Base-by-base conservation (phyloP, 2,113 vertebrate genomes). In the Prolemur simus region DNA sequence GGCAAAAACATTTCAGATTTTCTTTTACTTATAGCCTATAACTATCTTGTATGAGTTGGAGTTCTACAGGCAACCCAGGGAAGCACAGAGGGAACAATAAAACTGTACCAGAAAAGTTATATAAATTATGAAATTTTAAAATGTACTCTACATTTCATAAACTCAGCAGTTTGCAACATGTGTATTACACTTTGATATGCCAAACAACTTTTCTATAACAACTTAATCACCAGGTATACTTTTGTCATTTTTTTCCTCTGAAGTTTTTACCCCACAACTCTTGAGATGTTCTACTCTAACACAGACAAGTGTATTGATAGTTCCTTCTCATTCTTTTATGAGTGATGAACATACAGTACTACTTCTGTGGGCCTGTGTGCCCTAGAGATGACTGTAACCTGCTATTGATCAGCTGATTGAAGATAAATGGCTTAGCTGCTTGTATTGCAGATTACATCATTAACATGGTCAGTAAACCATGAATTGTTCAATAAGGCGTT, bases 391-490 rank as follows among this genome's bases (percentile, higher is more conserved):
- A 97, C 98, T 98, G 98, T 98, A 99, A 98, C 99, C 98, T 98
- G 97, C 96, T 99, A 99, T 99, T 98, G 99, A 99, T 98, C 98
- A 98, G 94, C 98, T 98, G 98, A 98, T 98, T 98, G 98, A 98
- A 98, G 98, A 99, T 98, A 98, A 99, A 99, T 98, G 98, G 97
- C 98, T 98, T 94, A 98, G 98, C 97, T 98, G 98, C 98, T 99
- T 97, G 98, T 98, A 98, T 98, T 99, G 98, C 98, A 99, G 98
- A 99, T 99, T 98, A 98, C 98, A 98, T 99, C 98, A 99, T 99
- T 99, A 99, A 99, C 98, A 98, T 98, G 98, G 98, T 98, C 98
- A 99, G 98, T 98, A 99, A 99, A 98, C 98, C 98, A 99, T 99
- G 98, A 98, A 99, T 98, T 98, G 98, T 98, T 99, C 99, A 98